phyloP scores from a whole-genome alignment of 1,140 invertebrate species.

The Potamilus streckersoni region DNA sequence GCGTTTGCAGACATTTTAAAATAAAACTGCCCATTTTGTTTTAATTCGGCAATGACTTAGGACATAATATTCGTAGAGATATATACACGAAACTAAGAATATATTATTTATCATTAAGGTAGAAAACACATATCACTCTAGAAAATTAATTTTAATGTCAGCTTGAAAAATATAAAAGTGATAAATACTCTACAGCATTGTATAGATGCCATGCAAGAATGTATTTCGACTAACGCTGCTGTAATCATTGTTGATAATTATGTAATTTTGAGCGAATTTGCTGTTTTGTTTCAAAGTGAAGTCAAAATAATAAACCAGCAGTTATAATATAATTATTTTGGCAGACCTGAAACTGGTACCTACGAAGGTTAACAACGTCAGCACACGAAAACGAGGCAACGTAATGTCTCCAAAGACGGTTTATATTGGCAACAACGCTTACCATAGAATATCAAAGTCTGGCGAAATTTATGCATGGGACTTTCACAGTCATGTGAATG shows the following conservation, averaged over 20 bases:
- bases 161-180: too few species aligned
- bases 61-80: too few species aligned
- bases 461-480: conserved; percentile 13
- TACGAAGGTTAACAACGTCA: conserved; percentile 1
- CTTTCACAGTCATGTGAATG: conserved; percentile 10
- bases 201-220: too few species aligned
- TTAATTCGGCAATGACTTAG: too few species aligned
- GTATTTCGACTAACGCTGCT: too few species aligned
- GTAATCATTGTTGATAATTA: neutral
- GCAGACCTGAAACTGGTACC: neutral
- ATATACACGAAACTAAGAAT: too few species aligned
- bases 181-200: too few species aligned
- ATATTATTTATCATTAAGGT: too few species aligned
- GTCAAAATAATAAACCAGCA: neutral
- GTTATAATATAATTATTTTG: neutral
- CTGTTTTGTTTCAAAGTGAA: neutral
- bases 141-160: too few species aligned
- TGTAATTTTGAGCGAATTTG: neutral
- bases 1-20: too few species aligned
- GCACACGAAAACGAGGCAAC: neutral
- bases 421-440: conserved; percentile 1
- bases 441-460: conserved; percentile 3
- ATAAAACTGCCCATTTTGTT: too few species aligned
- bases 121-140: too few species aligned
- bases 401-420: neutral